phyloP scores from a whole-genome alignment of 1,140 invertebrate genomes.

The Cydia pomonella region DNA sequence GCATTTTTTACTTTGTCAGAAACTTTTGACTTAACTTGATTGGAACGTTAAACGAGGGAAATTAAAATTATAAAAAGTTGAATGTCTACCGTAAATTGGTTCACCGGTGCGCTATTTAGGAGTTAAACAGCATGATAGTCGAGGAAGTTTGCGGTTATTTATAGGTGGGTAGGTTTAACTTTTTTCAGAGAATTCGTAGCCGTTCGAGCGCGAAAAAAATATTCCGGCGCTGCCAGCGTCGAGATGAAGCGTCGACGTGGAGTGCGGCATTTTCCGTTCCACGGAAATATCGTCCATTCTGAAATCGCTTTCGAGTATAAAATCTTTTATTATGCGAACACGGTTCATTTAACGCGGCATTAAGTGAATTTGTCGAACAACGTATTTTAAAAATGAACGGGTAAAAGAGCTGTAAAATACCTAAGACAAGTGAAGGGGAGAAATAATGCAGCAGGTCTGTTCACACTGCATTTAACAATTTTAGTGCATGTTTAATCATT shows the following conservation, averaged over 20 bases:
- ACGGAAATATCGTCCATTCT: constrained; percentile 62
- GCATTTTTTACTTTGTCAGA: not conserved
- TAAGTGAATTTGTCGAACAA: constrained; percentile 73
- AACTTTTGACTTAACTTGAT: not conserved
- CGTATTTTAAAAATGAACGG: constrained; percentile 58
- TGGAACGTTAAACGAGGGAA: not conserved
- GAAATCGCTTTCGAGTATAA: constrained; percentile 73
- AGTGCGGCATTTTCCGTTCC: constrained; percentile 41
- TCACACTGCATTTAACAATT: constrained; percentile 42
- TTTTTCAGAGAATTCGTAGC: constrained; percentile 47
- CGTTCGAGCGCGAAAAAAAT: constrained; percentile 58
- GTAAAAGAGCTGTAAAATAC: constrained; percentile 55
- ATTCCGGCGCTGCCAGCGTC: constrained; percentile 49
- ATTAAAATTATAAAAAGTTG: not conserved
- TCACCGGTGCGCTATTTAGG: not conserved
- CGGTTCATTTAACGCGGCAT: constrained; percentile 75
- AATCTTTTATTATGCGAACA: constrained; percentile 77
- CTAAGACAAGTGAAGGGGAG: constrained; percentile 34
- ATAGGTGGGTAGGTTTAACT: constrained; percentile 39
- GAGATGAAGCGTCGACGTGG: constrained; percentile 57
- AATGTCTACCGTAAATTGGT: not conserved
- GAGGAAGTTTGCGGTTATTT: constrained; percentile 8
- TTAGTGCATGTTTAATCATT: constrained; percentile 37
- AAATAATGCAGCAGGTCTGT: constrained; percentile 40
- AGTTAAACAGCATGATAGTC: constrained; percentile 12